These are phyloP conservation scores for Phthorimaea operculella DNA, from an alignment of 1,140 invertebrate genomes.

Conservation along the genomic window DNA sequence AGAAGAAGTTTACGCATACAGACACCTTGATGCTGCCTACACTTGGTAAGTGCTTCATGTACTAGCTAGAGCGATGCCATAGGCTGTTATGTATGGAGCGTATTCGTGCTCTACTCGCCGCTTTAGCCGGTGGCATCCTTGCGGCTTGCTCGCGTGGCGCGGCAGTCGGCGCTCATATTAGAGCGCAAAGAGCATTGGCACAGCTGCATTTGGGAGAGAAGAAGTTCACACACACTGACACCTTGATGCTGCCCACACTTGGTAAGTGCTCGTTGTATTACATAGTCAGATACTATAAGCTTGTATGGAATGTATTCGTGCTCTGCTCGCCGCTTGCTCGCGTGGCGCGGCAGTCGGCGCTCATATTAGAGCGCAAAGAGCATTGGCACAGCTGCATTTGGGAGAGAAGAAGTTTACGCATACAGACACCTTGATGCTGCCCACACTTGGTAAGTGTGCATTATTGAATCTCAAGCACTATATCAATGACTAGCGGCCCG, in stretches of 20 bases:
- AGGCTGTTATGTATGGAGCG: conserved; percentile 67
- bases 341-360: conserved; percentile 85
- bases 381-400: conserved; percentile 80
- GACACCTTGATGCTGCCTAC: conserved; percentile 88
- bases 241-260: conserved; percentile 82
- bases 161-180: conserved; percentile 84
- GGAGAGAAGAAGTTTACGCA: conserved; percentile 82
- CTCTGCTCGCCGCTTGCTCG: conserved; percentile 80
- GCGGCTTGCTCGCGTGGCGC: conserved; percentile 81
- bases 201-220: conserved; percentile 82
- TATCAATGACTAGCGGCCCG: too few species aligned
- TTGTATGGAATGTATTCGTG: conserved; percentile 69
- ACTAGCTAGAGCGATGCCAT: too few species aligned
- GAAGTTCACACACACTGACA: conserved; percentile 84
- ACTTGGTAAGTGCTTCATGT: too few species aligned
- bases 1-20: conserved; percentile 82
- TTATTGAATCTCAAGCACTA: too few species aligned
- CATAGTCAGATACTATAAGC: too few species aligned
- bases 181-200: conserved; percentile 81
- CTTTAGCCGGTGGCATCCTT: conserved; percentile 77
- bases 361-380: conserved; percentile 80
- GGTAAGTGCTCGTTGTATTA: conserved; percentile 34
- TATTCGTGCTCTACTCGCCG: conserved; percentile 74
- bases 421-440: conserved; percentile 89
- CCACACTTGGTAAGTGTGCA: conserved; percentile 65